Percentiles rank a stretch among this genome's conserved stretches.
Evolutionary conservation across 92 coral and sea anemone species (phyloP).

Genomic region (Umimayanthus kanabou): DNA sequence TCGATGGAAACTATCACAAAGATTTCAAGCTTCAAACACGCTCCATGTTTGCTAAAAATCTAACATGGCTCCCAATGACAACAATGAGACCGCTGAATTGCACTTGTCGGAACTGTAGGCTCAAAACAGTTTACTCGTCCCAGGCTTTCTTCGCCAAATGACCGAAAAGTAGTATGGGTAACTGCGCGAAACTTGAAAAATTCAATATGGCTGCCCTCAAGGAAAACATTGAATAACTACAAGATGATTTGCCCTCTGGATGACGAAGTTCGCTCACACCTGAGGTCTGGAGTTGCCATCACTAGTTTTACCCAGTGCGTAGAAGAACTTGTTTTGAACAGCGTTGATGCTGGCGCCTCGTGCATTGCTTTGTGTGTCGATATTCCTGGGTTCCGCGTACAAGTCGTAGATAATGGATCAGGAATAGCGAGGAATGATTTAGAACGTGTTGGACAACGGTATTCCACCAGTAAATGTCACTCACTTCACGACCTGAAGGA

Average conservation of each 20-base stretch:
- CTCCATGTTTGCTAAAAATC: not conserved
- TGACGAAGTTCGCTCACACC: conserved; percentile 74
- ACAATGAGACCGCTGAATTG: conserved; percentile 18
- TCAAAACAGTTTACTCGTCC: not conserved
- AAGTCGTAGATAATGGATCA: conserved; percentile 86
- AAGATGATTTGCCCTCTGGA: conserved; percentile 83
- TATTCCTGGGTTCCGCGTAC: conserved; percentile 74
- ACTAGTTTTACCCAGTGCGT: conserved; percentile 88
- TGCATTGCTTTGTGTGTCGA: conserved; percentile 84
- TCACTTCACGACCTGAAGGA: conserved; percentile 69
- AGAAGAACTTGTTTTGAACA: conserved; percentile 91
- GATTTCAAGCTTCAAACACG: not conserved
- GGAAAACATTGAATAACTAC: conserved; percentile 1
- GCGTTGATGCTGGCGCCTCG: conserved; percentile 90
- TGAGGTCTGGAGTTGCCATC: conserved; percentile 93
- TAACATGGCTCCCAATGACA: not conserved
- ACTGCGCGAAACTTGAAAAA: conserved; percentile 41
- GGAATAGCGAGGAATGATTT: conserved; percentile 76
- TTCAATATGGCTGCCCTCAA: conserved; percentile 40
- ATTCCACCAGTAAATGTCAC: conserved; percentile 91
- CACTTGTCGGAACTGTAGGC: not conserved
- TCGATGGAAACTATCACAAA: not conserved
- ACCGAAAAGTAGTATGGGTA: conserved; percentile 16
- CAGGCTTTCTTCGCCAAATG: not conserved
- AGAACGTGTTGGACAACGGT: conserved; percentile 73